Evolutionary conservation across 2,888 invertebrate species (phyloP), one percentile per base, ranked within the genome.

Genomic region (Lithophane semibrunnea): DNA sequence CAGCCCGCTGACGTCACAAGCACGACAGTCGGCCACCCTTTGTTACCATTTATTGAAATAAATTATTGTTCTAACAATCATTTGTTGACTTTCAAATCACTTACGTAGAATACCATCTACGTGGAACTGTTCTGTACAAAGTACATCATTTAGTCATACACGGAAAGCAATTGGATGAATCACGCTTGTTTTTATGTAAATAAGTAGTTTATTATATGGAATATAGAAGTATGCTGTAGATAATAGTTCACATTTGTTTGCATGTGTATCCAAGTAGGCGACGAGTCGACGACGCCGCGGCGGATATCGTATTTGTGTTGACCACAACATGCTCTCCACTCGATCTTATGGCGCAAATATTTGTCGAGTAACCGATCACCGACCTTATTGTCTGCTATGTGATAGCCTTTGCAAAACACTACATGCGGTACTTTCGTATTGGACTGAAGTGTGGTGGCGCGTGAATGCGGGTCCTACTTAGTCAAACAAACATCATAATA

Each of bases 341-440:
- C 91, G 85, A 92, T 93, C 92, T 92, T 90, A 91, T 89, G 90
- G 86, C 88, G 91, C 93, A 94, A 95, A 95, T 94, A 95, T 95
- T 95, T 94, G 94, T 88, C 84, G 88, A 92, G 94, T 90, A 93
- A 93, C 93, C 92, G 93, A 94, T 94, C 93, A 84, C 88, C 90
- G 91, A 90, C 93, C 92, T 92, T 93, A 93, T 93, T 93, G 93
- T 92, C 92, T 91, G 92, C 90, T 85, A 93, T 91, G 86, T 86
- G 93, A 95, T 94, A 94, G 92, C 91, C 89, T 91, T 92, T 92
- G 92, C 92, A 92, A 93, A 93, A 93, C 91, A 92, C 90, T 90
- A 89, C 84, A 82, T 84, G 82, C 71, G 88, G 92, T 91, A 92
- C 90, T 90, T 90, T 91, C 88, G 70, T 84, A 79, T 82, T 75